Conservation (phyloP, 2,113 vertebrate species). For the Mystacornis crossleyi region DNA sequence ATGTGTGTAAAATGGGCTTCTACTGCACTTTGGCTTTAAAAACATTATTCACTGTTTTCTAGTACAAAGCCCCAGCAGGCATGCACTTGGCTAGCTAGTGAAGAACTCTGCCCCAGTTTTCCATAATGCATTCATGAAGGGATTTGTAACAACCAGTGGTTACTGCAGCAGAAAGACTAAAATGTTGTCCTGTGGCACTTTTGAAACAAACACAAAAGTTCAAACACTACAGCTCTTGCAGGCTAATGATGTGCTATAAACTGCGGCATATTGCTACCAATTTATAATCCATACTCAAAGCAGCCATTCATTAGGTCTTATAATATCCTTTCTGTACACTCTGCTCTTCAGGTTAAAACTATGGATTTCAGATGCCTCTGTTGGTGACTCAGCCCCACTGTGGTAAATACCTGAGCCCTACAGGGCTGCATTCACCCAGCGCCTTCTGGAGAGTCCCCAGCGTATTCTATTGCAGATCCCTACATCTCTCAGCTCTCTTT, state of each 20-base stretch:
- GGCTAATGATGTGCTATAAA: constrained; percentile 63
- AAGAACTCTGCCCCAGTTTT: constrained; percentile 75
- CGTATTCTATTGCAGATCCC: neutral
- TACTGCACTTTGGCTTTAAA: constrained; percentile 63
- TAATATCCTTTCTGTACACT: neutral
- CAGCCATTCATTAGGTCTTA: neutral
- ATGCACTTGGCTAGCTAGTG: constrained; percentile 68
- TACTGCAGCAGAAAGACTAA: constrained; percentile 56
- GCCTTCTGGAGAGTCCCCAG: neutral
- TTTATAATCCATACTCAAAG: constrained; percentile 57
- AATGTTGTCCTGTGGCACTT: constrained; percentile 58
- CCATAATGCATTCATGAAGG: constrained; percentile 74
- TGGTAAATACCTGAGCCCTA: neutral
- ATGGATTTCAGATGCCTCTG: neutral
- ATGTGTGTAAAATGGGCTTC: constrained; percentile 41
- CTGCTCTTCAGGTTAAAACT: neutral
- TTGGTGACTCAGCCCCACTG: neutral
- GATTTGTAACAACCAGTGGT: constrained; percentile 73
- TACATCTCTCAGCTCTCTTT: neutral
- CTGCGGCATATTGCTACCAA: constrained; percentile 52
- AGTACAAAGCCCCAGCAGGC: constrained; percentile 74
- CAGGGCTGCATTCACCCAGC: neutral
- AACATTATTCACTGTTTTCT: constrained; percentile 49
- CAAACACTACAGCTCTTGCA: constrained; percentile 41
- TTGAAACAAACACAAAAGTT: constrained; percentile 70